Base-by-base conservation (phyloP, 2,888 invertebrate genomes). In the Linnaemya vulpina region DNA sequence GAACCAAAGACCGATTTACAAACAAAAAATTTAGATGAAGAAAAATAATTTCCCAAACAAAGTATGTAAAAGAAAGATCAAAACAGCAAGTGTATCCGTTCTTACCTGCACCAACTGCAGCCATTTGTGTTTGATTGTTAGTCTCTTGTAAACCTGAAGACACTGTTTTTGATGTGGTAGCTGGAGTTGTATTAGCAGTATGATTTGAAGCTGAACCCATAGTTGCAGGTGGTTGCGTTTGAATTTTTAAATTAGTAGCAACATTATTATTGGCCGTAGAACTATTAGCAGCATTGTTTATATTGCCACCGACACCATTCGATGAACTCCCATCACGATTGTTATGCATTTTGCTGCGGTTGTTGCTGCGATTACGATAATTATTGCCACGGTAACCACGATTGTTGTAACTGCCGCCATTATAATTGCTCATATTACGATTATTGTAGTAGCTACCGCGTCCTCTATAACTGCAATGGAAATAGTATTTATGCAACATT, bases 371-470 rank as follows among this genome's bases (percentile, higher is more conserved):
- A 83, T 91, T 91, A 75, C 91, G 92, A 87, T 91, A 91, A 89
- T 91, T 93, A 83, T 91, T 90, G 87, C 92, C 93, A 51, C 93
- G 93, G 86, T 94, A 93, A 89, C 93, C 94, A 75, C 93, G 93
- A 88, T 93, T 92, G 89, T 92, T 92, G 53, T 91, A 92, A 46
- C 90, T 89, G 15, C 86, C 89, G 71, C 90, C 89, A 88, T 90
- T 91, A 87, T 93, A 92, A 91, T 93, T 93, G 70, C 92, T 91
- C 87, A 89, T 89, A 79, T 94, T 93, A 84, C 93, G 92, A 91
- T 94, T 93, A 91, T 93, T 93, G 46, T 85, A 87, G 88, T 93
- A 94, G 88, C 89, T 90, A 77, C 95, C 94, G 86, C 95, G 94
- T 58, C 95, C 95, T 87, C 95, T 94, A 90, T 94, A 94, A 89